Percentiles rank a stretch among this genome's conserved stretches.
These are phyloP conservation scores for Alsophila aescularia DNA, from an alignment of 2,888 invertebrate genomes.

Conservation along the genomic window DNA sequence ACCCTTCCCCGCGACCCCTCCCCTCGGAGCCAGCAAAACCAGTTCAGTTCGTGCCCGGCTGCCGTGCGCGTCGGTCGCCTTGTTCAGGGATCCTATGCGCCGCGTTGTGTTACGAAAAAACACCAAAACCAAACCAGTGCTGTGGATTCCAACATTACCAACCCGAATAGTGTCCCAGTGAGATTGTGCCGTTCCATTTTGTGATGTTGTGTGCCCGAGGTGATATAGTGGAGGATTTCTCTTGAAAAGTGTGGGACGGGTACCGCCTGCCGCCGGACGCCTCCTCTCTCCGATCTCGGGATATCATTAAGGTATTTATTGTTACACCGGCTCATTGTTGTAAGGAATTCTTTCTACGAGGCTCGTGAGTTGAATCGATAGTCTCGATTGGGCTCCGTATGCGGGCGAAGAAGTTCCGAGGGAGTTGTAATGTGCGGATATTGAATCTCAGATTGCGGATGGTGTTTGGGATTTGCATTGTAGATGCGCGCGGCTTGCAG, in stretches of 20 bases:
- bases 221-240: constrained; percentile 79
- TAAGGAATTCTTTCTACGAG: constrained; percentile 80
- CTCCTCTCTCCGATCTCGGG: constrained; percentile 80
- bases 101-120: constrained; percentile 79
- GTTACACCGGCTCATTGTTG: constrained; percentile 83
- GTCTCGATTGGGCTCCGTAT: constrained; percentile 63
- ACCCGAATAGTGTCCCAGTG: constrained; percentile 66
- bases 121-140: constrained; percentile 77
- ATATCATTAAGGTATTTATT: constrained; percentile 85
- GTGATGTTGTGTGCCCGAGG: constrained; percentile 75
- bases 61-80: constrained; percentile 75
- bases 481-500: constrained; percentile 71
- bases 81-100: constrained; percentile 48
- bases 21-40: constrained; percentile 69
- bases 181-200: constrained; percentile 74
- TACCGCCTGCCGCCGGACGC: constrained; percentile 76
- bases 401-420: constrained; percentile 49
- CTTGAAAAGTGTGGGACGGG: constrained; percentile 76
- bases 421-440: constrained; percentile 62
- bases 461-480: constrained; percentile 77
- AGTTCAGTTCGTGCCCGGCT: constrained; percentile 83
- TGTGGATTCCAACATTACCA: constrained; percentile 71
- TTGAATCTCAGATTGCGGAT: constrained; percentile 68
- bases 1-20: constrained; percentile 57
- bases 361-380: constrained; percentile 80